These are phyloP conservation scores for Hydroisotoma schaefferi DNA, from an alignment of 2,888 invertebrate species.

Conservation along the genomic window DNA sequence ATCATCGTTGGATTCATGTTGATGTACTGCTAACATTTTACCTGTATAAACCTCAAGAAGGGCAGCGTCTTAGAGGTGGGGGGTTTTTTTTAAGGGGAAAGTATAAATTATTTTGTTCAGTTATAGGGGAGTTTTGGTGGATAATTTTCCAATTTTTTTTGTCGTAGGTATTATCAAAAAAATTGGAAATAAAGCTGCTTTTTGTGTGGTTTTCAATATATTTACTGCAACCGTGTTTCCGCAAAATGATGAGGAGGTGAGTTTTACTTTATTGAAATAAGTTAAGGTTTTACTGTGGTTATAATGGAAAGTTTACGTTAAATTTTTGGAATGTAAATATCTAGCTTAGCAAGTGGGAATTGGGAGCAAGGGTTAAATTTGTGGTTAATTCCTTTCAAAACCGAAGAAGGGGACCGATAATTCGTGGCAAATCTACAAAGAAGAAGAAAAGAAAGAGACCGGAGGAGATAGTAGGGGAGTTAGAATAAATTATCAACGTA, in stretches of 20 bases:
- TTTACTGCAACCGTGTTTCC: constrained; percentile 34
- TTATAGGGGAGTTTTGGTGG: background rate
- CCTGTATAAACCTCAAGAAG: constrained; percentile 22
- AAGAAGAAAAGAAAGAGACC: constrained; percentile 9
- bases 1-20: constrained; percentile 38
- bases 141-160: constrained; percentile 1
- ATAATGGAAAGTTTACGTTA: background rate
- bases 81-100: background rate
- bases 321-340: background rate
- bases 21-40: constrained; percentile 30
- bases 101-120: background rate
- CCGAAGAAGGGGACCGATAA: constrained; percentile 30
- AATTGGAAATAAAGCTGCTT: constrained; percentile 26
- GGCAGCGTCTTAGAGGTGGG: constrained; percentile 30
- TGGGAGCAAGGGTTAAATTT: constrained; percentile 13
- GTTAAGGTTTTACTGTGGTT: background rate
- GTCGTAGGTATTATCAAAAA: constrained; percentile 27
- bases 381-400: constrained; percentile 20
- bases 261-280: background rate
- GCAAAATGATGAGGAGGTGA: constrained; percentile 21
- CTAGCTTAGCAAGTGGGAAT: background rate
- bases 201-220: constrained; percentile 30
- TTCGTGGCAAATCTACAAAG: constrained; percentile 6
- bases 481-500: constrained; percentile 1
- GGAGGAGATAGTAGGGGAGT: background rate